Evolutionary conservation across 2,113 vertebrate species (phyloP), one percentile per base, ranked within the genome.

Genomic region (Tenebrosternarchus preto): DNA sequence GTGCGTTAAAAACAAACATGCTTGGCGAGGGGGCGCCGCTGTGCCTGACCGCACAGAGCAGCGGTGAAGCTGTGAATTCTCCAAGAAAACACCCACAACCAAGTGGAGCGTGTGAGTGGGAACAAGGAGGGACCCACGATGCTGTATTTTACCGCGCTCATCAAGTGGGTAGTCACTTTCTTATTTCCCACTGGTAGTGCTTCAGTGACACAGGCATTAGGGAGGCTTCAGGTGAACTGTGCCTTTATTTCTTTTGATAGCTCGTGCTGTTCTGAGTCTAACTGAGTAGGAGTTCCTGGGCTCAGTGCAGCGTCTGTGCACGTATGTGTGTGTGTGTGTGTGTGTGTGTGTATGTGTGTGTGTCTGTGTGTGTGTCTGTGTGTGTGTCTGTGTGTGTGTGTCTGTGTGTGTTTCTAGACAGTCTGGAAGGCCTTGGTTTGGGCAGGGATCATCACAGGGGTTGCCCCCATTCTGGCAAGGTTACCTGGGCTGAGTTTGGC

Each of bases 351-450:
- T 67, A 46, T 22, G 33, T 53, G 33, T 68, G 31, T 73, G 59
- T 67, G 27, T 67, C 7, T 69, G 25, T 73, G 25, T 82, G 56
- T 80, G 43, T 8, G 57, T 83, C 36, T 77, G 53, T 73, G 55
- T 55, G n/a, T 64, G 17, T 61, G 43, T 69, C 1, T 78, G 31
- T 56, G 22, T 77, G 31, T 73, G 33, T 68, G 50, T 22, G 15
- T 70, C 25, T 64, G 17, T 25, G 1, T 31, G 17, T 25, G 27
- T 75, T 46, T 78, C 81, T 90, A 96, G 74, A 95, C 93, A 22
- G 95, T 95, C 90, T 96, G 94, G 88, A 96, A 96, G 0, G 94
- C 94, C 82, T 92, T 90, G 89, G 92, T 94, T 78, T 95, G 95
- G 27, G 90, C 91, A 4, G 95, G 94, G 84, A 93, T 90, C 93